Percentiles rank a stretch among this genome's conserved stretches.
Evolutionary conservation across 2,797 vertebrate genomes (phyloP).

Genomic region (Fundulus diaphanus): DNA sequence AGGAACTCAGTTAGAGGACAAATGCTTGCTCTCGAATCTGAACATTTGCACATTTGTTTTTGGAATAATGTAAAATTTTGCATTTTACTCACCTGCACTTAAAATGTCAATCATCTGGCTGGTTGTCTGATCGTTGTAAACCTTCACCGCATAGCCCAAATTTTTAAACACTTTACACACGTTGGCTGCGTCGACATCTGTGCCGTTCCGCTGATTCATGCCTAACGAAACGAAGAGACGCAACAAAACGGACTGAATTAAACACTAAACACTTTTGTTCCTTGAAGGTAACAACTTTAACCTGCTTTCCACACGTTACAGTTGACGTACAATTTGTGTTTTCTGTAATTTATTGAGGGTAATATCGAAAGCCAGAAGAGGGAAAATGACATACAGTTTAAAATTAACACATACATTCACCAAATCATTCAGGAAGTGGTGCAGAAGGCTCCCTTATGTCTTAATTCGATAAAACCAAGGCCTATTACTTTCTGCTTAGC

Average conservation of each 20-base stretch:
- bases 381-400: not conserved
- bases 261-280: not conserved
- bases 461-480: not conserved
- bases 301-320: not conserved
- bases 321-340: not conserved
- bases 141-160: constrained; percentile 79
- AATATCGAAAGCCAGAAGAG: not conserved
- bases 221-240: constrained; percentile 56
- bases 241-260: not conserved
- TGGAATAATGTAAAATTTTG: not conserved
- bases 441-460: not conserved
- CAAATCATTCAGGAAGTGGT: not conserved
- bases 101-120: constrained; percentile 72
- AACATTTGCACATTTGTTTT: not conserved
- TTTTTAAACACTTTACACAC: constrained; percentile 74
- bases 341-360: not conserved
- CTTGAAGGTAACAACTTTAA: not conserved
- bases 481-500: not conserved
- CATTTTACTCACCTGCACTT: constrained; percentile 59
- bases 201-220: constrained; percentile 84
- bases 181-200: constrained; percentile 81
- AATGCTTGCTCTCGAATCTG: not conserved
- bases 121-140: constrained; percentile 82
- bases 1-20: not conserved
- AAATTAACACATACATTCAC: not conserved